These are phyloP conservation scores for Peromyscus maniculatus DNA, from an alignment of 2,113 vertebrate genomes.

Conservation along the genomic window DNA sequence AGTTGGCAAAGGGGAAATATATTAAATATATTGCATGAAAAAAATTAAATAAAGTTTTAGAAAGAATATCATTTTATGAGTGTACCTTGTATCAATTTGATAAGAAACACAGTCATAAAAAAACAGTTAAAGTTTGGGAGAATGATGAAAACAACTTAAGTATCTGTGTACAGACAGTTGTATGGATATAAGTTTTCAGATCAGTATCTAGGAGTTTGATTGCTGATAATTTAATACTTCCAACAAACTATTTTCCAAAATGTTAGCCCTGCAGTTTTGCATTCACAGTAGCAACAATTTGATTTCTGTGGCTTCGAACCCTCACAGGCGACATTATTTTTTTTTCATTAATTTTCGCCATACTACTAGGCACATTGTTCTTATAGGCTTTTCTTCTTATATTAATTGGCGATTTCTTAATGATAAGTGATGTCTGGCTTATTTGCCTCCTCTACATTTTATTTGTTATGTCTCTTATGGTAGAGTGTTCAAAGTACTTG, in stretches of 20 bases:
- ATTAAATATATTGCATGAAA: not conserved
- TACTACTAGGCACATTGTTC: no score
- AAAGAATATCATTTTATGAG: conserved; percentile 39
- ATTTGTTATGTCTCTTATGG: not conserved
- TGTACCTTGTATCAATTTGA: not conserved
- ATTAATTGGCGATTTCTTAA: not conserved
- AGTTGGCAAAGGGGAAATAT: not conserved
- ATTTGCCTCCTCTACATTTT: not conserved
- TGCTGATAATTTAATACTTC: not conserved
- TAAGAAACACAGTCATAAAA: not conserved
- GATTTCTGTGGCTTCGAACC: not conserved
- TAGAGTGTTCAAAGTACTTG: not conserved
- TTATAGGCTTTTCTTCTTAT: not conserved
- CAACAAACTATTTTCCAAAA: not conserved
- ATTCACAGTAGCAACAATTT: not conserved
- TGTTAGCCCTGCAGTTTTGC: not conserved
- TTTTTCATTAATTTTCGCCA: not conserved
- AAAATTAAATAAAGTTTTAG: not conserved
- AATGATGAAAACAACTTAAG: not conserved
- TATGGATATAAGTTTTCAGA: not conserved
- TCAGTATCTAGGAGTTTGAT: not conserved
- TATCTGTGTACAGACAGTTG: not conserved
- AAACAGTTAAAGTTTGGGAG: not conserved
- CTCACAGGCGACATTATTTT: not conserved
- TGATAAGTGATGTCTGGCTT: not conserved